These are phyloP conservation scores for Prinia subflava DNA, from an alignment of 2,113 vertebrate species.

Conservation along the genomic window DNA sequence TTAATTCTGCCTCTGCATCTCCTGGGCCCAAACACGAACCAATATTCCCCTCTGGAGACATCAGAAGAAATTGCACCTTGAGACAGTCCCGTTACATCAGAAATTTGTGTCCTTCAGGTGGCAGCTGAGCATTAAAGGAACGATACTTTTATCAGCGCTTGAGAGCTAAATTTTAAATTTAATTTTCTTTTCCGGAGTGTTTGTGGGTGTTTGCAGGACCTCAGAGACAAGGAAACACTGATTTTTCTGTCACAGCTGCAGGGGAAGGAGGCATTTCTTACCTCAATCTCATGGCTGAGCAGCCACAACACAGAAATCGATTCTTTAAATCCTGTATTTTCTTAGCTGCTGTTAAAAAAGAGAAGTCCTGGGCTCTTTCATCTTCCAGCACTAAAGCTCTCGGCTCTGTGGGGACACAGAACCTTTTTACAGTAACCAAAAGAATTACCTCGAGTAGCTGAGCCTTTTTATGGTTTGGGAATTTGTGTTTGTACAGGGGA, in stretches of 20 bases:
- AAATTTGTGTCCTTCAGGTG: not conserved
- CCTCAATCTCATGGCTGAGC: not conserved
- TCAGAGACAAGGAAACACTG: not conserved
- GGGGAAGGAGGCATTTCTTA: not conserved
- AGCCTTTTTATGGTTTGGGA: not conserved
- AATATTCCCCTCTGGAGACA: conserved; percentile 4
- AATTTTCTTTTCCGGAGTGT: not conserved
- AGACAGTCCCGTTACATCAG: not conserved
- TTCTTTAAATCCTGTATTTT: not conserved
- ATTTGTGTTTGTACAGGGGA: not conserved
- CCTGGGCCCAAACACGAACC: not conserved
- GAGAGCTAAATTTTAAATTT: not conserved
- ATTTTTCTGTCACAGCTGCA: not conserved
- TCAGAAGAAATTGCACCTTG: not conserved
- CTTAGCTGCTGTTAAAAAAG: not conserved
- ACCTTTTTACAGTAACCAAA: not conserved
- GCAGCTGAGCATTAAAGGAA: not conserved
- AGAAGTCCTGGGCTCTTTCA: not conserved
- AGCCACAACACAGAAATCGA: not conserved
- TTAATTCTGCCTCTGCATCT: not conserved
- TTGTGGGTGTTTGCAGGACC: not conserved
- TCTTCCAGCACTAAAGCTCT: not conserved
- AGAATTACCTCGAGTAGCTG: fast-evolving
- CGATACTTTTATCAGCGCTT: not conserved
- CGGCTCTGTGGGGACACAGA: not conserved